These are phyloP conservation scores for Amiota mariae DNA, from an alignment of 2,888 invertebrate genomes.

Conservation along the genomic window DNA sequence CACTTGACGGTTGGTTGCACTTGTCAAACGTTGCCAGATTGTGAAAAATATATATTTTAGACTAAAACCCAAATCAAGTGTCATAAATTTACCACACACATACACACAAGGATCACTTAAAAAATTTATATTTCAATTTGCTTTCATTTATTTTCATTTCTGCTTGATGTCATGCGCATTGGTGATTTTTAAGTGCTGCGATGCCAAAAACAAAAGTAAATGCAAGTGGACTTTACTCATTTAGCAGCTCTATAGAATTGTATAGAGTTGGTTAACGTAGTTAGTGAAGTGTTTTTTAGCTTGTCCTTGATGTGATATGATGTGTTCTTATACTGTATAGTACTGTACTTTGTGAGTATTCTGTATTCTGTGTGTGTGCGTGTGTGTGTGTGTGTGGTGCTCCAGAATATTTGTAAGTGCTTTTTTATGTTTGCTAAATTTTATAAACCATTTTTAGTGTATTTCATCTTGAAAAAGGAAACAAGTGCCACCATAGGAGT, in stretches of 20 bases:
- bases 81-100: slow-evolving; percentile 14
- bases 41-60: not conserved
- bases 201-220: not conserved
- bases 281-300: slow-evolving; percentile 9
- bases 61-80: slow-evolving; percentile 4
- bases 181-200: not conserved
- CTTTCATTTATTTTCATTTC: not conserved
- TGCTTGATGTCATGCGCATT: not conserved
- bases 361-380: too few species aligned
- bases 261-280: slow-evolving; percentile 7
- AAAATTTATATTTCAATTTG: slow-evolving; percentile 8
- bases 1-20: not conserved
- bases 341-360: not conserved
- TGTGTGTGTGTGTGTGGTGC: not conserved
- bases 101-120: not conserved
- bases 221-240: slow-evolving; percentile 1
- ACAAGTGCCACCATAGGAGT: too few species aligned
- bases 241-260: not conserved
- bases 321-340: not conserved
- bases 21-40: slow-evolving; percentile 7
- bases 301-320: not conserved
- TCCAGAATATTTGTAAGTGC: slow-evolving; percentile 7
- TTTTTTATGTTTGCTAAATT: slow-evolving; percentile 17
- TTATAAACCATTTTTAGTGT: slow-evolving; percentile 14
- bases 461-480: not conserved